Conservation (phyloP, 2,888 invertebrate species). For the Noctua comes region DNA sequence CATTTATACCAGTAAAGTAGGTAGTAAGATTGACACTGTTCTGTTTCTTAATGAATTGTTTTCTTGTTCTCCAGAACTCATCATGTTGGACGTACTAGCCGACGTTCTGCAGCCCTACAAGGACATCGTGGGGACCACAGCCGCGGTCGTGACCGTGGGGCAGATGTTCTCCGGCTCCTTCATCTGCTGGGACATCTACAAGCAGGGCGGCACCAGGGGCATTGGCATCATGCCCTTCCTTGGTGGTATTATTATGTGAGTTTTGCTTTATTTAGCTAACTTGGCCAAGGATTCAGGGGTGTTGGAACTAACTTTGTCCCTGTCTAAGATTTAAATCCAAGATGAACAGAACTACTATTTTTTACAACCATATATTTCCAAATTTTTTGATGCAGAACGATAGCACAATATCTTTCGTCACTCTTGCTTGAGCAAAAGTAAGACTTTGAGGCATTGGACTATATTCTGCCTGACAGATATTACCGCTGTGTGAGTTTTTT, state of each 20-base stretch:
- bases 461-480: not conserved
- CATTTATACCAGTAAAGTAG: not conserved
- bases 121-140: constrained; percentile 92
- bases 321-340: not conserved
- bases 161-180: constrained; percentile 96
- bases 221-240: constrained; percentile 93
- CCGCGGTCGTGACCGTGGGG: constrained; percentile 94
- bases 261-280: constrained; percentile 62
- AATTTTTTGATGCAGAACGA: not conserved
- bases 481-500: not conserved
- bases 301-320: not conserved
- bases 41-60: not conserved
- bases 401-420: not conserved
- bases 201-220: constrained; percentile 92
- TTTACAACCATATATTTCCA: not conserved
- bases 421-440: not conserved
- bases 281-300: not conserved
- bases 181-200: constrained; percentile 93
- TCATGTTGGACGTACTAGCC: constrained; percentile 88
- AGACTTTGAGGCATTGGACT: not conserved
- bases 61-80: constrained; percentile 39
- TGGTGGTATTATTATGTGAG: constrained; percentile 95
- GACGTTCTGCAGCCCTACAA: constrained; percentile 92
- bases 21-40: not conserved
- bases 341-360: not conserved